phyloP scores from a whole-genome alignment of 64 coral and sea anemone genomes.

The Montipora sp. region DNA sequence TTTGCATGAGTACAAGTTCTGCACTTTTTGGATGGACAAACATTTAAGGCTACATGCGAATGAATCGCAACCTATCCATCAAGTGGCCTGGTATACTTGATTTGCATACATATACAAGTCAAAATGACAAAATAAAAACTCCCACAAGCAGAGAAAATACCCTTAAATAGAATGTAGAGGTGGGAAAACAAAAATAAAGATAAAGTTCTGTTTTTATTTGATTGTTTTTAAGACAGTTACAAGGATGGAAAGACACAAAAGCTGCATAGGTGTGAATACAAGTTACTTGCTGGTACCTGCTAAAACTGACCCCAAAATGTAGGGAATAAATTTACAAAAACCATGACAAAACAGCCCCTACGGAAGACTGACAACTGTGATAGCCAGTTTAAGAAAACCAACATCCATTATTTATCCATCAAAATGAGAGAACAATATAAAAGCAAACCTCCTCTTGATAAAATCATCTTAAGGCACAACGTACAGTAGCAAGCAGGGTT shows the following conservation, averaged over 20 bases:
- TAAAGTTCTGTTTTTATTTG: background rate
- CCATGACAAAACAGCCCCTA: constrained; percentile 5
- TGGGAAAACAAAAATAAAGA: background rate
- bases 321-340: constrained; percentile 4
- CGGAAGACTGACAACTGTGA: background rate
- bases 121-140: background rate
- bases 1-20: no score
- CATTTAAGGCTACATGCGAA: no score
- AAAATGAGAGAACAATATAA: background rate
- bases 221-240: background rate
- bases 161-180: background rate
- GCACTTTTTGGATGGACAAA: no score
- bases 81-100: background rate
- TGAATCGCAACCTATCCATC: no score
- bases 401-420: constrained; percentile 20
- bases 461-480: background rate
- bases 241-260: background rate
- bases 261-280: constrained; percentile 2
- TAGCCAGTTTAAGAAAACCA: constrained; percentile 18
- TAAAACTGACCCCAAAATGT: background rate
- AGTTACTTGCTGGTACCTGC: constrained; percentile 8
- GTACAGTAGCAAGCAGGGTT: background rate
- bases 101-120: constrained; percentile 41
- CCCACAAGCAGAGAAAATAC: background rate
- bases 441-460: constrained; percentile 14